These are phyloP conservation scores for Psophia crepitans DNA, from an alignment of 2,113 vertebrate species.

Conservation along the genomic window DNA sequence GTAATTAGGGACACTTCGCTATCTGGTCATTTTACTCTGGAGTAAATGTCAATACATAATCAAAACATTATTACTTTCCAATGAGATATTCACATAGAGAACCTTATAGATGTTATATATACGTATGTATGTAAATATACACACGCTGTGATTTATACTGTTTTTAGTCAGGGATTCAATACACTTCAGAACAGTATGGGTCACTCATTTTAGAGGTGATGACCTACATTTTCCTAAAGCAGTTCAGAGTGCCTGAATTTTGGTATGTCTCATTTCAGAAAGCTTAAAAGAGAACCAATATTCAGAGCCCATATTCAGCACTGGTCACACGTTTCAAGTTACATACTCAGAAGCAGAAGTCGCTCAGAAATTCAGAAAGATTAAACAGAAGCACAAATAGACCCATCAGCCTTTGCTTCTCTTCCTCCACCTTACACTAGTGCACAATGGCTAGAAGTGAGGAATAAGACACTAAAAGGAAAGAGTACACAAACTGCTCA, in stretches of 20 bases:
- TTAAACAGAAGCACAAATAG: not conserved
- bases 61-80: not conserved
- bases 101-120: not conserved
- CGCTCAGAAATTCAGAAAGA: not conserved
- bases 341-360: not conserved
- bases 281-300: not conserved
- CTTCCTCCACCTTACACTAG: not conserved
- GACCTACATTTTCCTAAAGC: not conserved
- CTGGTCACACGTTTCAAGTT: not conserved
- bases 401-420: not conserved
- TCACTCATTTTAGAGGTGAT: not conserved
- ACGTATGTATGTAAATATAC: no score
- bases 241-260: not conserved
- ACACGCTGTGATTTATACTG: not conserved
- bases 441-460: not conserved
- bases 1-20: not conserved
- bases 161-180: not conserved
- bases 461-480: not conserved
- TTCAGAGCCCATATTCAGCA: not conserved
- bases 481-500: not conserved
- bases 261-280: not conserved
- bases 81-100: not conserved
- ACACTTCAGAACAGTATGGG: not conserved
- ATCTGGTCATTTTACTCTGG: not conserved
- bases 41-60: not conserved